Base-by-base conservation (phyloP, 2,888 invertebrate species). In the Notodonta dromedarius region DNA sequence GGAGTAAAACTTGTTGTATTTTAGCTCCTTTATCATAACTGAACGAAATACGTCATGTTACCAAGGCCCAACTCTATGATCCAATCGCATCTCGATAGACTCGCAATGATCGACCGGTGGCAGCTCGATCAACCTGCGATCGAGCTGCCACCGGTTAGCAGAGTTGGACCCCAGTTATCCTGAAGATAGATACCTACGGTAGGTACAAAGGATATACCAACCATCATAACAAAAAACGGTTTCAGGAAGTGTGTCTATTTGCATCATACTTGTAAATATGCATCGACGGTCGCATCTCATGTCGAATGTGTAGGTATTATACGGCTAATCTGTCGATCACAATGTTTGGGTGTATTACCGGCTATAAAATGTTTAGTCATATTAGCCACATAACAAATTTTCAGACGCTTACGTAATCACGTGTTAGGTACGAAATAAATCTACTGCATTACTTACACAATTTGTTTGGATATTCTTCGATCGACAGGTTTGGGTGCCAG, bases 331-430 rank as follows among this genome's bases (percentile, higher is more conserved):
- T 24, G 40, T 62, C 51, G 44, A 58, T 56, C 59, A 5, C 54
- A 32, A 58, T 66, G 69, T 68, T 60, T 58, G 57, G 60, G 61
- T 60, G 48, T 52, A 54, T 48, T 59, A 56, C 42, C 16, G 52
- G 57, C 16, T 40, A 57, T 53, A 61, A 60, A 63, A 39, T 62
- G 61, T 72, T 66, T 70, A 69, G 67, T 64, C 66, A 73, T 66
- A 66, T 62, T 68, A 60, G 7, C 35, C 4, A 32, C 67, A 64
- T 66, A 69, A 62, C 66, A 73, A 62, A 80, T 80, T 73, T 81
- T 75, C 74, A 79, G 80, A 78, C 80, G 73, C 60, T 79, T 76
- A 80, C 81, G 79, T 78, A 77, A 80, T 57, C 62, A 63, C 48
- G 57, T 53, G 67, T 64, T 63, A 65, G 50, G 63, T 67, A 56